Base-by-base conservation (phyloP, 2,888 invertebrate species). In the Xestia ashworthii region DNA sequence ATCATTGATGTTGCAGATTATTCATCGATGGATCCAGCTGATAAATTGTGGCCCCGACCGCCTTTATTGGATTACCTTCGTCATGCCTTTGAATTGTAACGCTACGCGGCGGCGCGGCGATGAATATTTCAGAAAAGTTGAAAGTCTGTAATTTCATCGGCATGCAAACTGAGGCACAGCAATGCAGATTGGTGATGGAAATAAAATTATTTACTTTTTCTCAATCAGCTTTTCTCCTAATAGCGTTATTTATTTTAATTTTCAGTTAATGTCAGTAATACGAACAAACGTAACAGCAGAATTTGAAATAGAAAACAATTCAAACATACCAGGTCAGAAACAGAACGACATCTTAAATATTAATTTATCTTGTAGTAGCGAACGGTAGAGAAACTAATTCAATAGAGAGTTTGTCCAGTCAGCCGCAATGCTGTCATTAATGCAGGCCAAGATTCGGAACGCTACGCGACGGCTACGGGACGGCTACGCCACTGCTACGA, bases 401-500 rank as follows among this genome's bases (percentile, higher is more conserved):
- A 82, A 83, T 85, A 73, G 75, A 74, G 62, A 64, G 80, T 84
- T 67, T 62, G 74, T 65, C 66, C 78, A 82, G 87, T 87, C 83
- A 82, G 82, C 86, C 80, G 80, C 77, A 80, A 76, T 84, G 82
- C 83, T 83, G 71, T 76, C 25, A 75, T 76, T 86, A 84, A 85
- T 87, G 81, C 87, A 84, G 86, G 78, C 80, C 80, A 74, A 66
- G 74, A 85, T 79, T 82, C 71, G 14, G 38, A 19, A 16, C 8
- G 25, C 14, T 58, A 64, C 64, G 44, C 11, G 22, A 32, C 53
- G 46, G 44, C 14, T 58, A 58, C 64, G 68, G 32, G 50, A 50
- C 55, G 48, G 32, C 58, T 69, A 71, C 53, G 53, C 25, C 25
- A 58, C 25, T 44, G 70, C 70, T 70, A 72, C 62, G 71, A 62